Percentiles rank a stretch among this genome's conserved stretches.
Conservation (phyloP, 2,113 vertebrate genomes). For the Chitala chitala region DNA sequence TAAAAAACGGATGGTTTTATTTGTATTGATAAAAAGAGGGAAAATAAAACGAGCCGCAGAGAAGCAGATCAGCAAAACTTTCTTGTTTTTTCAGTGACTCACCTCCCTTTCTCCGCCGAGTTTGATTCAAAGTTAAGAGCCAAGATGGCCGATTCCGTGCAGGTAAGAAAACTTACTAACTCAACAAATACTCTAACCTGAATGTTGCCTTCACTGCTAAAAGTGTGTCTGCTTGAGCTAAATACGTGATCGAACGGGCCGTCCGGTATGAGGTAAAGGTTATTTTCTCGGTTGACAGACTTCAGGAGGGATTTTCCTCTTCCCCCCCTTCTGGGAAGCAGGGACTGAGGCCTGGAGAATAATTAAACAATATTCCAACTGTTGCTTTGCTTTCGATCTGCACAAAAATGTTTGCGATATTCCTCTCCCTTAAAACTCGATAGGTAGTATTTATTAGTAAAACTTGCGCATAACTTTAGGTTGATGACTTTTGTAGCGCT, state of each 20-base stretch:
- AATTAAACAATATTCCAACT: slow-evolving; percentile 45
- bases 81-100: slow-evolving; percentile 48
- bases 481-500: neutral
- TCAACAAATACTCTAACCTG: slow-evolving; percentile 24
- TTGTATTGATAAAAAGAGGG: slow-evolving; percentile 47
- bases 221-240: neutral
- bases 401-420: slow-evolving; percentile 15
- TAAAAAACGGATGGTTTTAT: slow-evolving; percentile 28
- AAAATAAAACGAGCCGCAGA: slow-evolving; percentile 46
- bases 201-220: neutral
- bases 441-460: too few species aligned
- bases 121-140: slow-evolving; percentile 69
- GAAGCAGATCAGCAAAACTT: slow-evolving; percentile 11
- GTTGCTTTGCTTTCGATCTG: slow-evolving; percentile 33
- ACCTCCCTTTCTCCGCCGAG: slow-evolving; percentile 51
- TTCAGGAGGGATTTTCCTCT: neutral
- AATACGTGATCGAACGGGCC: neutral
- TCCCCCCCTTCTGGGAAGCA: slow-evolving; percentile 29
- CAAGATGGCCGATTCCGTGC: slow-evolving; percentile 76
- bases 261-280: neutral
- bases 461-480: too few species aligned
- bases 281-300: neutral
- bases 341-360: slow-evolving; percentile 64
- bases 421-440: neutral
- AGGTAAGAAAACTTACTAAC: slow-evolving; percentile 73